A percentile compares a stretch with the other conserved stretches of the same genome.
phyloP scores from a whole-genome alignment of 2,113 vertebrate species.

The Heterotis niloticus region DNA sequence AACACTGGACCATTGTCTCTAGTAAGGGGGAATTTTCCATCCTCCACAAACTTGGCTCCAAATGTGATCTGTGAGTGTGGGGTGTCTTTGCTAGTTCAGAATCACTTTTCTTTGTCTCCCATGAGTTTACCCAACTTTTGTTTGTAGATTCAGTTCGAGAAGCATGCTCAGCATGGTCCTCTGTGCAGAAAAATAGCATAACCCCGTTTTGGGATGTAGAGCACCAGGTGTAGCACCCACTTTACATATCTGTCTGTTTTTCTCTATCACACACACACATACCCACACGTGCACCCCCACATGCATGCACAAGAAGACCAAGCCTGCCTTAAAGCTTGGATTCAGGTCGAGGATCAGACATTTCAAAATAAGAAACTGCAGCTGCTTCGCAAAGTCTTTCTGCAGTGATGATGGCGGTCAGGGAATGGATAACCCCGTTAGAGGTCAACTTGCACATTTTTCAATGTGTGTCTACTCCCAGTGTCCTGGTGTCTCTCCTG shows the following conservation, averaged over 20 bases:
- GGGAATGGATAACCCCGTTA: constrained; percentile 39
- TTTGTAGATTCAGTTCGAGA: no score
- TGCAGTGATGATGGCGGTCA: constrained; percentile 30
- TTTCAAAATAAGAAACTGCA: constrained; percentile 23
- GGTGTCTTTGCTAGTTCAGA: neutral
- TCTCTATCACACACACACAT: no score
- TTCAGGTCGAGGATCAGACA: constrained; percentile 17
- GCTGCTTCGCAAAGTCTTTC: constrained; percentile 41
- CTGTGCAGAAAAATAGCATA: no score
- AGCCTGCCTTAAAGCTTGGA: neutral
- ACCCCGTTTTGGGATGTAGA: no score
- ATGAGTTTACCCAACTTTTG: no score
- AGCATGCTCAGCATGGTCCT: no score
- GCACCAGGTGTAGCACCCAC: no score
- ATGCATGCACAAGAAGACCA: neutral
- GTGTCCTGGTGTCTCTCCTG: constrained; percentile 53
- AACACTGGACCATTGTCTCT: neutral
- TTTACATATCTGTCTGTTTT: no score
- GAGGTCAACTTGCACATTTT: constrained; percentile 40
- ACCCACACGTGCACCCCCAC: neutral
- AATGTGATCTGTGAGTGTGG: neutral
- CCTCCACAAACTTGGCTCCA: no score
- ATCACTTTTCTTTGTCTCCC: no score
- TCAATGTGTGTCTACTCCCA: constrained; percentile 39
- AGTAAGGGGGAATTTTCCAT: no score